Base-by-base conservation (phyloP, 1,140 invertebrate genomes). In the Mya arenaria region DNA sequence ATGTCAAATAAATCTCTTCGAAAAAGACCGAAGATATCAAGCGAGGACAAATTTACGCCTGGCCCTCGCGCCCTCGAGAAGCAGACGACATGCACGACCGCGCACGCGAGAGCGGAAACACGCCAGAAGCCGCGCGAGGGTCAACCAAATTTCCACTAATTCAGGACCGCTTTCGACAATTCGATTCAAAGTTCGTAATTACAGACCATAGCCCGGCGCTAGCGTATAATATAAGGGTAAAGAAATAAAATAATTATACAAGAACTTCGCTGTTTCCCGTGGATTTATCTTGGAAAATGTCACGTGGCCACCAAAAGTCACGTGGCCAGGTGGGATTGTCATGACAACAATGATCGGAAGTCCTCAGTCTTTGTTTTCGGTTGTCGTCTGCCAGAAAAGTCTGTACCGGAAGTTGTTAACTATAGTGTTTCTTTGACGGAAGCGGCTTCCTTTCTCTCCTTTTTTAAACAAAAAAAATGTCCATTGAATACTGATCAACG, bases 161-260 rank as follows among this genome's bases (percentile, higher is more conserved):
- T 80, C 66, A 80, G 28, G 19, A 60, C 55, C 55, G 66, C 25
- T 69, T 80, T 56, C 77, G 77, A 80, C 77, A 80, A 80, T 80
- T 62, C 32, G 52, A 52, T 48, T 32, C 65, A 32, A 25, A 37
- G 25, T 32, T 44, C 32, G 37, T 80, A 80, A 80, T 80, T 80
- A 69, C 19, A 69, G 62, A 30, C 56, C n/a, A 34, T 17, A 4
- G n/a, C 5, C 32, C n/a, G 34, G 2, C 52, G 32, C 25, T 34
- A 39, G 32, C 34, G 55, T 37, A 65, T 44, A 80, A 36, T 80
- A 68, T 65, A 23, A 58, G 77, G 77, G 77, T 71, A 71, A 41
- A 44, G 66, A 62, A 48, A 60, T 25, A 44, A 58, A 71, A 58
- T 55, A 68, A 80, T 69, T 80, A 69, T 71, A 58, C 32, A 69